Conservation (phyloP, 1,140 invertebrate genomes). For the Brachionus rotundiformis region DNA sequence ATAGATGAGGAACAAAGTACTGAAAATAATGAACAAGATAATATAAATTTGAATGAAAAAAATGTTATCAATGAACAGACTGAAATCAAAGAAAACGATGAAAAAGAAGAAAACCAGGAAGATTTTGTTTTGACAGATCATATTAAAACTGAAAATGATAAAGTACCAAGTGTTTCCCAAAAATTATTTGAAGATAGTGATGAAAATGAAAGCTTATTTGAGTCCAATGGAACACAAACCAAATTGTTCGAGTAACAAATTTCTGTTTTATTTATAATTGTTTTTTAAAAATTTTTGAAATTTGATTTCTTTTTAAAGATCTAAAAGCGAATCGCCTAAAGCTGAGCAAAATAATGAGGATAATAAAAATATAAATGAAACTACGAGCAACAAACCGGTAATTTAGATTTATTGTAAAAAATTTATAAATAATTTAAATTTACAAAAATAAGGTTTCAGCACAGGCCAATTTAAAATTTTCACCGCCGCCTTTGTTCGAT, state of each 20-base stretch:
- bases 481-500: conserved; percentile 49
- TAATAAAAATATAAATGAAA: conserved; percentile 40
- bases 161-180: neutral
- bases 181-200: neutral
- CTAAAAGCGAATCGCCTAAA: conserved; percentile 26
- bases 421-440: neutral
- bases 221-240: neutral
- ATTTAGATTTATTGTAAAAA: neutral
- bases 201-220: neutral
- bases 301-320: neutral
- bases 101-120: conserved; percentile 51
- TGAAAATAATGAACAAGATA: neutral
- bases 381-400: conserved; percentile 14
- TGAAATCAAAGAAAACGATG: conserved; percentile 40
- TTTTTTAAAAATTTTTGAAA: conserved; percentile 3
- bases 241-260: conserved; percentile 28
- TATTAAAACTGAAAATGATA: neutral
- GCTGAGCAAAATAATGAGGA: neutral
- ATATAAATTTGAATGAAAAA: neutral
- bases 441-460: neutral
- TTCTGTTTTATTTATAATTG: no score
- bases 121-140: neutral
- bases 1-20: no score
- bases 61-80: no score
- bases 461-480: conserved; percentile 23